A percentile compares a stretch with the other conserved stretches of the same genome.
These are phyloP conservation scores for Megaleporinus macrocephalus DNA, from an alignment of 2,113 vertebrate genomes.

Conservation along the genomic window DNA sequence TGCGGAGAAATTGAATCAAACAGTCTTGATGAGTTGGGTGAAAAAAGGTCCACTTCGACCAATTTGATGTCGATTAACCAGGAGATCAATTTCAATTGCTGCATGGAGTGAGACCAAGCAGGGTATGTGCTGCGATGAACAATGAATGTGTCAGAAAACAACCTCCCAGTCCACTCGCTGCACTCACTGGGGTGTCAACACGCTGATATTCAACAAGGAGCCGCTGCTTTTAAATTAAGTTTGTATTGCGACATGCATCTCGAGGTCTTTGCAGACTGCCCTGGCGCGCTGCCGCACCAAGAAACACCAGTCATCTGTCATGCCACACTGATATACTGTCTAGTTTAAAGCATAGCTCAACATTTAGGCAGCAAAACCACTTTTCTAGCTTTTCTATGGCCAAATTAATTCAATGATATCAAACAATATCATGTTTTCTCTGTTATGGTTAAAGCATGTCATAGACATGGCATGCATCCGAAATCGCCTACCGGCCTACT, in stretches of 20 bases:
- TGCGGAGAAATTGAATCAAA: constrained; percentile 39
- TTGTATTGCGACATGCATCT: constrained; percentile 38
- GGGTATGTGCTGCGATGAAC: constrained; percentile 47
- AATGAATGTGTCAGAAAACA: constrained; percentile 57
- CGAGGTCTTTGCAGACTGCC: background rate
- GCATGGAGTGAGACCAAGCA: constrained; percentile 21
- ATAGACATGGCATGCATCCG: too few species aligned
- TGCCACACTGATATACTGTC: constrained; percentile 29
- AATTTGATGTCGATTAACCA: constrained; percentile 59
- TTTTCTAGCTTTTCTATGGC: background rate
- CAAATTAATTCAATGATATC: background rate
- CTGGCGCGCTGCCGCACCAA: constrained; percentile 9
- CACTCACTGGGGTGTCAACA: constrained; percentile 33
- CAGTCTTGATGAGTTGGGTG: constrained; percentile 47
- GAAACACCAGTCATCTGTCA: constrained; percentile 9
- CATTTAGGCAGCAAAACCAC: background rate
- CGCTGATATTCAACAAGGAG: constrained; percentile 33
- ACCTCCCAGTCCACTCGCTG: constrained; percentile 32
- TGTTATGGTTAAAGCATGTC: constrained; percentile 1
- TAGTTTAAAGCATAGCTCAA: constrained; percentile 29
- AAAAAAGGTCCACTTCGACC: constrained; percentile 49
- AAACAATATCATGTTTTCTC: background rate
- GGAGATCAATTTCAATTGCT: constrained; percentile 57
- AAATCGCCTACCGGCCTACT: too few species aligned
- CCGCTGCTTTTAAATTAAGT: constrained; percentile 40